Conservation (phyloP, 2,888 invertebrate species). For the Dugesia japonica region DNA sequence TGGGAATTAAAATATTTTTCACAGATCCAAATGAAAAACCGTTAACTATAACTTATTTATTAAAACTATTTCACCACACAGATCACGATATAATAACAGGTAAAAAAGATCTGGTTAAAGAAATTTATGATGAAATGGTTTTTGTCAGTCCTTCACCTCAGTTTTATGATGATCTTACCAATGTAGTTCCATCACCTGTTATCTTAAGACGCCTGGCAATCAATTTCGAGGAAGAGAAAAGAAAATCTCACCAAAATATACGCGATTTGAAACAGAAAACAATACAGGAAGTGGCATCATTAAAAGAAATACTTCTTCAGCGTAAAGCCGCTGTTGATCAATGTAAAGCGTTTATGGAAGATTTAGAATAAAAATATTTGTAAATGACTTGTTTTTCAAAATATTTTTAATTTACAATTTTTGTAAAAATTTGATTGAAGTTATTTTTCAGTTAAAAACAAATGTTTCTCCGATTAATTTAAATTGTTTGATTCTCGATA, state of each 20-base stretch:
- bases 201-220: not conserved
- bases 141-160: slow-evolving; percentile 30
- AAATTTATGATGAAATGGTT: slow-evolving; percentile 34
- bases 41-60: slow-evolving; percentile 77
- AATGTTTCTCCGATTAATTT: too few relatives aligned
- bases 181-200: not conserved
- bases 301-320: not conserved
- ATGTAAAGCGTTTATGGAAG: slow-evolving; percentile 3
- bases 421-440: too few relatives aligned
- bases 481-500: too few relatives aligned
- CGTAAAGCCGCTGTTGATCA: not conserved
- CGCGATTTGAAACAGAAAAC: not conserved
- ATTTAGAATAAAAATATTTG: too few relatives aligned
- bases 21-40: slow-evolving; percentile 84
- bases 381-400: too few relatives aligned
- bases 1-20: slow-evolving; percentile 88
- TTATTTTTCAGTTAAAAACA: too few relatives aligned
- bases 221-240: not conserved
- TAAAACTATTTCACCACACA: slow-evolving; percentile 73
- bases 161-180: slow-evolving; percentile 14
- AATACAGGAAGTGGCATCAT: not conserved
- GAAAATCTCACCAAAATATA: not conserved
- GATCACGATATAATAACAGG: slow-evolving; percentile 49
- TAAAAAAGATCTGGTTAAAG: slow-evolving; percentile 55
- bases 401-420: too few relatives aligned